Percentiles rank a stretch among this genome's conserved stretches.
phyloP scores from a whole-genome alignment of 2,797 vertebrate genomes.

The Peromyscus nudipes region DNA sequence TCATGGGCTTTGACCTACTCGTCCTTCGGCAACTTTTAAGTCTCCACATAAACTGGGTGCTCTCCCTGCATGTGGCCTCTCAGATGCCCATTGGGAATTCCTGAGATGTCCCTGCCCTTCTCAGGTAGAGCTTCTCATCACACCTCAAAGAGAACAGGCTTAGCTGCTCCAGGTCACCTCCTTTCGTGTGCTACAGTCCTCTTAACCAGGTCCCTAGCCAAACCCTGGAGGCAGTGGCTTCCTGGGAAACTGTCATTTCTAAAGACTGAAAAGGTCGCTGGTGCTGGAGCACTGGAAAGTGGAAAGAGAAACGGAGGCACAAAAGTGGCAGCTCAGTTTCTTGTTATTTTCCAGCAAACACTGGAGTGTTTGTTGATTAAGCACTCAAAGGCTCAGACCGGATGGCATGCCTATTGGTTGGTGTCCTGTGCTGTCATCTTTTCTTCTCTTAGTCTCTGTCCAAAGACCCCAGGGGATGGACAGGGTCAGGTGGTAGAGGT shows the following conservation, averaged over 20 bases:
- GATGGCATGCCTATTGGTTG: accelerated
- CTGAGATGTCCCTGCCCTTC: background rate
- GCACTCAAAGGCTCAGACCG: accelerated
- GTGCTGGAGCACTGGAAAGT: no score
- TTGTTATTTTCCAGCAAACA: background rate
- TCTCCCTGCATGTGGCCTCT: background rate
- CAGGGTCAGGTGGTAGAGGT: background rate
- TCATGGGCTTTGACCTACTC: background rate
- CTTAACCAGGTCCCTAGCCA: background rate
- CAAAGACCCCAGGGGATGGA: background rate
- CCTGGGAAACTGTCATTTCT: background rate
- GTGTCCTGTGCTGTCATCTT: background rate
- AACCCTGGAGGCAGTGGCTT: background rate
- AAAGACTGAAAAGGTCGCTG: background rate
- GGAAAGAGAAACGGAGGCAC: background rate
- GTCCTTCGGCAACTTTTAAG: background rate
- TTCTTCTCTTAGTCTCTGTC: background rate
- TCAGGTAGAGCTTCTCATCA: background rate
- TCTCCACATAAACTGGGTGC: background rate
- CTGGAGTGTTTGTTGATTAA: no score
- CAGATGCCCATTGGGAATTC: background rate
- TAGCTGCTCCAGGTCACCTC: background rate
- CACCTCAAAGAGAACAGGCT: background rate
- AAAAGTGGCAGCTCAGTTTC: accelerated
- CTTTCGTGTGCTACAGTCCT: background rate